Conservation (phyloP, 2,113 vertebrate genomes). For the Triplophysa rosa region DNA sequence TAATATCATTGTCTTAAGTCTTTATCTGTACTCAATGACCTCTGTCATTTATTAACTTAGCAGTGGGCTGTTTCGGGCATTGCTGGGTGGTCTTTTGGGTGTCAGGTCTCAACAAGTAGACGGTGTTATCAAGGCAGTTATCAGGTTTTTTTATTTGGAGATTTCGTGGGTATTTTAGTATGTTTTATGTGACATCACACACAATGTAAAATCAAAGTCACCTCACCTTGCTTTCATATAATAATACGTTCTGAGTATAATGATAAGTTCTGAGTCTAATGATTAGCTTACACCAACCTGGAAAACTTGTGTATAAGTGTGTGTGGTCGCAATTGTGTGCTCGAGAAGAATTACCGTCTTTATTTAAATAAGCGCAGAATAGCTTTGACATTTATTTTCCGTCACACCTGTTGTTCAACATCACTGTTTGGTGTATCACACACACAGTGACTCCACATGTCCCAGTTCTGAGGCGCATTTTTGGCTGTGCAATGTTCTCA, state of each 20-base stretch:
- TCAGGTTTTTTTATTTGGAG: neutral
- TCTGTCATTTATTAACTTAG: neutral
- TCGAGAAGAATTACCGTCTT: neutral
- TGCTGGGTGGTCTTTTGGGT: neutral
- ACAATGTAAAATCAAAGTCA: neutral
- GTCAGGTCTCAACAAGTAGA: neutral
- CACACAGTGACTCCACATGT: neutral
- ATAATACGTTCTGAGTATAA: too few relatives aligned
- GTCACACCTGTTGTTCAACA: constrained; percentile 3
- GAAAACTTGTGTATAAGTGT: neutral
- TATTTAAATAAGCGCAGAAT: neutral
- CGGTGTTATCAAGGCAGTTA: neutral
- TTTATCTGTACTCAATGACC: neutral
- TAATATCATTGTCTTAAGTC: too few relatives aligned
- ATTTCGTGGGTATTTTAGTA: neutral
- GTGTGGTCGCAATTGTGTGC: neutral
- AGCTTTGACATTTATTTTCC: neutral
- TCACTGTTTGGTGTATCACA: neutral
- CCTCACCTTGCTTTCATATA: neutral
- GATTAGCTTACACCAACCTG: neutral
- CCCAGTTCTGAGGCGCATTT: neutral
- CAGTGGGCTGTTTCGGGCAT: neutral
- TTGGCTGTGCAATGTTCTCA: neutral
- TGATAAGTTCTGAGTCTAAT: neutral
- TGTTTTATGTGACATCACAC: neutral